Evolutionary conservation across 1,140 invertebrate genomes (phyloP), one percentile per base, ranked within the genome.

Genomic region (Brachystomella parvula): DNA sequence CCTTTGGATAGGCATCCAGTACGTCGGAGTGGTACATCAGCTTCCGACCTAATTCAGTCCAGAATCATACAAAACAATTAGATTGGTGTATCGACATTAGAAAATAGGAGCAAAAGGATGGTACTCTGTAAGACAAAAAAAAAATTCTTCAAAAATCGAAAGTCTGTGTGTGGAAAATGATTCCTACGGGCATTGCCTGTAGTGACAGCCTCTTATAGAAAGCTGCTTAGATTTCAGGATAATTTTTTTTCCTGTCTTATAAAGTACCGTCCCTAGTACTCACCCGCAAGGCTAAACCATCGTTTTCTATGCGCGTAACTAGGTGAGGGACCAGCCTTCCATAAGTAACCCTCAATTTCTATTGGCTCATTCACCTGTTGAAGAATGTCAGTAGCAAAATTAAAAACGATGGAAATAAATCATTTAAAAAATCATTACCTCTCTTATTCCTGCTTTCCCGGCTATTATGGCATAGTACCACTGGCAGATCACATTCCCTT

Each of bases 11-110:
- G 0, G 90, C 87, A 76, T 90, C 88, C 80, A 88, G 77, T 32
- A 89, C 87, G 76, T 92, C 89, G 75, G 91, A 87, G 73, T 91
- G 88, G 75, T 94, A 94, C 89, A 94, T 93, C 1, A 96, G 79
- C 78, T 93, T 93, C 61, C 91, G 83, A 3, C 49, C 49, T 53
- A 24, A 24, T n/a, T n/a, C n/a, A n/a, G n/a, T n/a, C n/a, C n/a
- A n/a, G 70, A 87, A 85, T 74, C 93, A 90, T n/a, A 94, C 76
- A 0, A 89, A n/a, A n/a, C n/a, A n/a, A n/a, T n/a, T n/a, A n/a
- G n/a, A n/a, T n/a, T n/a, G n/a, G n/a, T n/a, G n/a, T n/a, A n/a
- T n/a, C n/a, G n/a, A n/a, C n/a, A n/a, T n/a, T n/a, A n/a, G n/a
- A n/a, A n/a, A n/a, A n/a, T n/a, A n/a, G n/a, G n/a, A n/a, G n/a